Conservation (phyloP, 2,113 vertebrate genomes). For the Mobula birostris region DNA sequence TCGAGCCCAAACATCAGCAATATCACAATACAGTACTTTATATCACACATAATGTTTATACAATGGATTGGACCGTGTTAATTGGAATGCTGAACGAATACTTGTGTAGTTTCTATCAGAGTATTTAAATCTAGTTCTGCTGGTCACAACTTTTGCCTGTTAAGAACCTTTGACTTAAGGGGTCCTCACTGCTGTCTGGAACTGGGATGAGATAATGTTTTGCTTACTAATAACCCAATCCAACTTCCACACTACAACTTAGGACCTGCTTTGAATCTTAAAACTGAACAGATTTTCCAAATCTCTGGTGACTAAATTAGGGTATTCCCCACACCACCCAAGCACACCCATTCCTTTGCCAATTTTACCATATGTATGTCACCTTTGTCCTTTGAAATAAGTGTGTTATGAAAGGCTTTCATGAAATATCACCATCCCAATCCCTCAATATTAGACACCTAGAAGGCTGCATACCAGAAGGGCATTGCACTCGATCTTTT, state of each 20-base stretch:
- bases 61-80: not conserved
- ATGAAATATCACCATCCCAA: not conserved
- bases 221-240: not conserved
- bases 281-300: not conserved
- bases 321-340: not conserved
- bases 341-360: not conserved
- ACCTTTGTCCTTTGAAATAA: not conserved
- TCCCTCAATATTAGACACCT: not conserved
- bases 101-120: not conserved
- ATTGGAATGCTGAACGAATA: not conserved
- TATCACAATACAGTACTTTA: not conserved
- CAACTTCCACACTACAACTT: not conserved
- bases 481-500: too few species aligned
- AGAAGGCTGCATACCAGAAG: not conserved
- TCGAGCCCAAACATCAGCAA: not conserved
- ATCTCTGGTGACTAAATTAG: not conserved
- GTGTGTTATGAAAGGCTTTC: not conserved
- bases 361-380: not conserved
- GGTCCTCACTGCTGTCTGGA: not conserved
- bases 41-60: not conserved
- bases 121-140: conserved; percentile 4
- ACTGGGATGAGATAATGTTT: not conserved
- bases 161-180: not conserved
- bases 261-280: not conserved
- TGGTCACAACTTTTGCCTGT: not conserved